Conservation (phyloP, 1,140 invertebrate species). For the Melanaphis sacchari region DNA sequence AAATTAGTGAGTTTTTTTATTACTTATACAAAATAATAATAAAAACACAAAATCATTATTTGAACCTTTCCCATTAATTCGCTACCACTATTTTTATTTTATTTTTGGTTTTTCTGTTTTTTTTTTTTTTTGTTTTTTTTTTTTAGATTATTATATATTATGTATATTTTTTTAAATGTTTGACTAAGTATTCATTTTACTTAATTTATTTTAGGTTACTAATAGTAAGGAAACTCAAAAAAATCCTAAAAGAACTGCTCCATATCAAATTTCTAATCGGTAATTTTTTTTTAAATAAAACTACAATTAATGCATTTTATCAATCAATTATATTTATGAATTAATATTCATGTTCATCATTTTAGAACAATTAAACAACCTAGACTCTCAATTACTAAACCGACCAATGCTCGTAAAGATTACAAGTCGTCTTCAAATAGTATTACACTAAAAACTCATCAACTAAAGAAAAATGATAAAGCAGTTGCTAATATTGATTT, state of each 20-base stretch:
- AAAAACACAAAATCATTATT: not conserved
- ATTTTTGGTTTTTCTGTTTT: no score
- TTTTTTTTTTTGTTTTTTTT: no score
- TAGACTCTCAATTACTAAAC: not conserved
- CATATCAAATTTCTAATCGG: not conserved
- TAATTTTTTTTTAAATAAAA: slow-evolving; percentile 39
- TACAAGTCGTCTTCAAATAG: not conserved
- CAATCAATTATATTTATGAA: not conserved
- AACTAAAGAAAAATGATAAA: not conserved
- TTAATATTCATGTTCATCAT: not conserved
- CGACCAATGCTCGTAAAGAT: not conserved
- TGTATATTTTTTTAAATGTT: not conserved
- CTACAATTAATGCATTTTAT: not conserved
- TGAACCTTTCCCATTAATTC: no score
- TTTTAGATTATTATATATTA: no score
- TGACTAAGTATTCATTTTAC: not conserved
- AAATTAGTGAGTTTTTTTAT: not conserved
- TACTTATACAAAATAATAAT: not conserved
- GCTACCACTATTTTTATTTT: no score
- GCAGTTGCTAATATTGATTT: not conserved
- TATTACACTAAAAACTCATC: not conserved
- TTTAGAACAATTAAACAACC: slow-evolving; percentile 5
- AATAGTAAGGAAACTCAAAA: not conserved
- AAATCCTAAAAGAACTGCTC: slow-evolving; percentile 1
- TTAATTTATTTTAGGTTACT: not conserved